Percentiles rank a stretch among this genome's conserved stretches.
Evolutionary conservation across 1,140 invertebrate genomes (phyloP).

Genomic region (Drosophila subobscura): DNA sequence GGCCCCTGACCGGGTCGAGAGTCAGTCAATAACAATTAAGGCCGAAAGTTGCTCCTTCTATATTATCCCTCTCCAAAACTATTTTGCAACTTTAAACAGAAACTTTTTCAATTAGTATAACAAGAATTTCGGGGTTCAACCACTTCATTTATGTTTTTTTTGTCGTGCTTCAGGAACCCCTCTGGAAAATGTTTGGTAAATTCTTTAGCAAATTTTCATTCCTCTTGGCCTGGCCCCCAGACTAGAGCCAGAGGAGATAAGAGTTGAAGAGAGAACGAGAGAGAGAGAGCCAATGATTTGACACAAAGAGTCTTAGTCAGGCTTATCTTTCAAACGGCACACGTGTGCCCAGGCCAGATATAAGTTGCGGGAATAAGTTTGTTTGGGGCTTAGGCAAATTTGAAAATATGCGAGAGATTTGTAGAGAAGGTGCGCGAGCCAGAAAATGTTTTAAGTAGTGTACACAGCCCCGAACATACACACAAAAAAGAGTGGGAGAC

Average conservation of each 20-base stretch:
- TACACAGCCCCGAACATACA: conserved; percentile 16
- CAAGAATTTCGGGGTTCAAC: conserved; percentile 56
- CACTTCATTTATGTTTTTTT: conserved; percentile 39
- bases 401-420: conserved; percentile 59
- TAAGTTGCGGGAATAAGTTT: conserved; percentile 37
- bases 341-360: conserved; percentile 29
- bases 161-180: neutral
- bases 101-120: conserved; percentile 81
- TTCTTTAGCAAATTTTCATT: conserved; percentile 47
- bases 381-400: conserved; percentile 65
- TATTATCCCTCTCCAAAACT: conserved; percentile 29
- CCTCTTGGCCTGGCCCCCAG: conserved; percentile 8
- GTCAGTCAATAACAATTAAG: conserved; percentile 78
- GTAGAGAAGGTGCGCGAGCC: neutral
- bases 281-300: conserved; percentile 18
- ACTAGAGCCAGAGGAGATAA: conserved; percentile 6
- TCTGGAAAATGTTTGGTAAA: conserved; percentile 38
- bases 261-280: neutral
- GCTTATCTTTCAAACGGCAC: conserved; percentile 42
- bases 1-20: conserved; percentile 4
- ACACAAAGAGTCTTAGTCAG: conserved; percentile 38
- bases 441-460: conserved; percentile 27
- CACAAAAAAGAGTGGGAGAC: conserved; percentile 19
- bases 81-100: conserved; percentile 66
- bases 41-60: conserved; percentile 62